Conservation (phyloP, 2,797 vertebrate species). For the Distichodus sexfasciatus region DNA sequence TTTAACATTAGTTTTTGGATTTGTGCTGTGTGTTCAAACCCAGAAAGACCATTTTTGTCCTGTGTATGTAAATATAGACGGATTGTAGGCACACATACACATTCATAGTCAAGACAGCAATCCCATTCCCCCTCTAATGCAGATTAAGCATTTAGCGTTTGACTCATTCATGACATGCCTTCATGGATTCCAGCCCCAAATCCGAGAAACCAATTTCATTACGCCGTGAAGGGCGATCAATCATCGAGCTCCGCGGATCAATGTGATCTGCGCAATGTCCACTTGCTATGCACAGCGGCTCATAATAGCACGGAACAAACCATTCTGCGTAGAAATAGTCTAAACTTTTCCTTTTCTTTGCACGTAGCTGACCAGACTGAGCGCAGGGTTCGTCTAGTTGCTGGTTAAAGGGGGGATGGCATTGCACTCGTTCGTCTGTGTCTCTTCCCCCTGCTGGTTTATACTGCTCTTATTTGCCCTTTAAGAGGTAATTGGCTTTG, state of each 20-base stretch:
- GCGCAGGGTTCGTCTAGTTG: too few species aligned
- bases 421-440: constrained; percentile 57
- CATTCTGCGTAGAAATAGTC: too few species aligned
- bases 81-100: background rate
- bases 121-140: background rate
- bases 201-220: constrained; percentile 15
- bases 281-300: too few species aligned
- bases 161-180: background rate
- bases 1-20: too few species aligned
- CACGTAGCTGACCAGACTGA: too few species aligned
- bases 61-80: background rate
- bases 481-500: constrained; percentile 76
- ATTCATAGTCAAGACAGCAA: background rate
- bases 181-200: constrained; percentile 8
- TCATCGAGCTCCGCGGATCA: background rate
- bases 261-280: background rate
- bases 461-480: constrained; percentile 64
- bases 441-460: constrained; percentile 61
- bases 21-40: background rate
- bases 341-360: too few species aligned
- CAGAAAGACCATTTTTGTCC: background rate
- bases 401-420: too few species aligned
- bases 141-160: background rate
- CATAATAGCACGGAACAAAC: too few species aligned
- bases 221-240: background rate